phyloP scores from a whole-genome alignment of 2,113 vertebrate species.

The Anseranas semipalmata region DNA sequence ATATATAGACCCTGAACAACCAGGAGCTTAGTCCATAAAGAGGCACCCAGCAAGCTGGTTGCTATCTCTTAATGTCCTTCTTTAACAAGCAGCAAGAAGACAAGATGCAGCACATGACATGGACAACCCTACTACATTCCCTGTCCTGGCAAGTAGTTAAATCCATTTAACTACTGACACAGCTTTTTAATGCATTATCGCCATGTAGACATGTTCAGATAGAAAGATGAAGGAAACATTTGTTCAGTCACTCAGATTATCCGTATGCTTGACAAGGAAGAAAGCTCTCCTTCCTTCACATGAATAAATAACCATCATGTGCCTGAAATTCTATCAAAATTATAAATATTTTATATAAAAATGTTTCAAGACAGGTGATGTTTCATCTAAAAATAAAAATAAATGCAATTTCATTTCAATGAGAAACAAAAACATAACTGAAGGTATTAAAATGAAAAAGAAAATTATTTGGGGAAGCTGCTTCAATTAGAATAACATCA shows the following conservation, averaged over 20 bases:
- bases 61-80: background rate
- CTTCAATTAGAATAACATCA: slow-evolving; percentile 2
- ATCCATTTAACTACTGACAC: background rate
- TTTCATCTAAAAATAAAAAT: background rate
- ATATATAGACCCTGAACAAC: background rate
- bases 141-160: background rate
- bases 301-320: background rate
- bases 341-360: background rate
- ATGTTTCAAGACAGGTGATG: background rate
- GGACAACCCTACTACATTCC: background rate
- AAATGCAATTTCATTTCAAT: background rate
- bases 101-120: background rate
- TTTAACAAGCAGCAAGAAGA: background rate
- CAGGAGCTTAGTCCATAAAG: background rate
- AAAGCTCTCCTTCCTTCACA: background rate
- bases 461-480: background rate
- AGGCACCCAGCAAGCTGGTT: background rate
- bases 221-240: background rate
- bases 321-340: background rate
- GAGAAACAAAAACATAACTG: background rate
- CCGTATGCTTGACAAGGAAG: background rate
- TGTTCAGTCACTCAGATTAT: background rate
- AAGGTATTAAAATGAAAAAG: background rate
- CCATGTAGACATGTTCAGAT: background rate
- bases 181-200: background rate